Base-by-base conservation (phyloP, 2,888 invertebrate species). In the Acleris laterana region DNA sequence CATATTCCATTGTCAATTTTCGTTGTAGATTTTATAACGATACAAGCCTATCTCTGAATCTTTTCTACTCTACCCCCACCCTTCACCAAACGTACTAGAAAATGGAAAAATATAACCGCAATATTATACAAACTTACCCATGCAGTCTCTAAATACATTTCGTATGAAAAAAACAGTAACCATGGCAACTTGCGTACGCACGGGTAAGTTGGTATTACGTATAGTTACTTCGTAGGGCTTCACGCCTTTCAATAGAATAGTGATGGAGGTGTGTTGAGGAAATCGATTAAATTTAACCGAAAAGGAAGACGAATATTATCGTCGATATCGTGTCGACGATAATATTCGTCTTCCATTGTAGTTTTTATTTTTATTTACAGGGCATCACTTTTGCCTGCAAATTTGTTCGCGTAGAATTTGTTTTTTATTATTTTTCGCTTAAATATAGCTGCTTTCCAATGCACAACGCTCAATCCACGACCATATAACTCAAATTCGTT, bases 71-170 rank as follows among this genome's bases (percentile, higher is more conserved):
- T 65, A 28, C 50, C 55, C 22, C 55, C 65, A 56, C 60, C 65
- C 64, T 60, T 50, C 60, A 61, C 60, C 65, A 61, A 64, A 65
- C 55, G 60, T 50, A 51, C 55, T 65, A 56, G 65, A 65, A 65
- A 65, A 65, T 61, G 55, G 60, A 56, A 65, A 65, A 65, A 50
- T 65, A 61, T 61, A 65, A 65, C 65, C 65, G 48, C 65, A 56
- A 65, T 60, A 60, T 55, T 20, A 61, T 7, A 44, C 60, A 19
- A 46, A 61, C 2, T 65, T 65, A 61, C 28, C 6, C 28, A 22
- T 61, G 55, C 65, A 6, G 55, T 46, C 17, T 9, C 0, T 1
- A 22, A 19, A 20, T 17, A 50, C 46, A 46, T 9, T 28, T 32
- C 60, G 28, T 46, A 46, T 22, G 50, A 25, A 13, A 16, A 65